Evolutionary conservation across 2,888 invertebrate species (phyloP).

Genomic region (Pyrrhosoma nymphula): DNA sequence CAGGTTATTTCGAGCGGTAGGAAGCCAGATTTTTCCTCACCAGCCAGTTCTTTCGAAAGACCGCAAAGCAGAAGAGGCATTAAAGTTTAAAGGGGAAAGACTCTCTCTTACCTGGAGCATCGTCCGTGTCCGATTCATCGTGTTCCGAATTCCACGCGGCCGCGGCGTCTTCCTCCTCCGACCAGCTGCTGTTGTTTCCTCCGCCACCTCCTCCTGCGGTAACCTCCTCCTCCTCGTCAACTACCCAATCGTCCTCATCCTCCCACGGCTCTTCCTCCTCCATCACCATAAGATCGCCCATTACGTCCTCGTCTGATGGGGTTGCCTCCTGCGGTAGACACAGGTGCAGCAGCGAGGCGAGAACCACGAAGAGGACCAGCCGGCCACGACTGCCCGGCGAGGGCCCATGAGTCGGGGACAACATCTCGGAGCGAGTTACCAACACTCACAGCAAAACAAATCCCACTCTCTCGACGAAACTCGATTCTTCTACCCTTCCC

Average conservation of each 20-base stretch:
- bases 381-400: neutral
- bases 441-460: neutral
- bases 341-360: neutral
- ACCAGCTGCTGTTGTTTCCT: neutral
- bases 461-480: neutral
- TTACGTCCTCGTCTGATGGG: neutral
- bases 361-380: neutral
- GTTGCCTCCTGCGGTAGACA: neutral
- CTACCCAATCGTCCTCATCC: conserved; percentile 14
- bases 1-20: too few relatives aligned
- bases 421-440: neutral
- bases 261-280: neutral
- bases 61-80: too few relatives aligned
- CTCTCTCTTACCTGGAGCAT: neutral
- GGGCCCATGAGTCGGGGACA: neutral
- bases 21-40: too few relatives aligned
- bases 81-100: too few relatives aligned
- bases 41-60: too few relatives aligned
- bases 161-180: conserved; percentile 13
- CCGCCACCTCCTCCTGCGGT: too few relatives aligned
- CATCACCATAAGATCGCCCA: neutral
- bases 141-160: neutral
- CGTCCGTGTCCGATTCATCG: conserved; percentile 11
- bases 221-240: neutral
- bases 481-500: neutral